Percentiles rank a stretch among this genome's conserved stretches.
Conservation (phyloP, 2,888 invertebrate genomes). For the Melinaea marsaeus region DNA sequence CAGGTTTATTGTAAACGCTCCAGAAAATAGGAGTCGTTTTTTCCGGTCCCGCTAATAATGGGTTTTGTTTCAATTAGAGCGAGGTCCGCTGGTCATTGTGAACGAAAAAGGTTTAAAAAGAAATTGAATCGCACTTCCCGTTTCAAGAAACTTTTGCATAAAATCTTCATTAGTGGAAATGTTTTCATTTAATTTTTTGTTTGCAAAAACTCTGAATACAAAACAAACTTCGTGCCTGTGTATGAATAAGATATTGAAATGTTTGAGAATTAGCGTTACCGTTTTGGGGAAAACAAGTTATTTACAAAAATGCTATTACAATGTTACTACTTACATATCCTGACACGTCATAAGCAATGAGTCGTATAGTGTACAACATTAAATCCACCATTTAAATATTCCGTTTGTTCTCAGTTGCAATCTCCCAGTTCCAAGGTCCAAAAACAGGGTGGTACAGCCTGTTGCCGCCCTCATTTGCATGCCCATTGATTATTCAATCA, state of each 20-base stretch:
- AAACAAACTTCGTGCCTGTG: slow-evolving; percentile 22
- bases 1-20: slow-evolving; percentile 39
- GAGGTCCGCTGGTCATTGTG: slow-evolving; percentile 36
- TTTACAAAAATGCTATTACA: background rate
- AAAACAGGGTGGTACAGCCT: slow-evolving; percentile 51
- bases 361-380: slow-evolving; percentile 20
- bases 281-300: no score
- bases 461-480: slow-evolving; percentile 70
- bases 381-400: slow-evolving; percentile 30
- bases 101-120: slow-evolving; percentile 34
- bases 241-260: slow-evolving; percentile 26
- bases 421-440: slow-evolving; percentile 31
- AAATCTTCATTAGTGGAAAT: slow-evolving; percentile 37
- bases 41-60: slow-evolving; percentile 40
- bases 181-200: slow-evolving; percentile 33
- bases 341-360: slow-evolving; percentile 7
- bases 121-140: slow-evolving; percentile 31
- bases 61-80: slow-evolving; percentile 42
- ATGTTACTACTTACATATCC: background rate
- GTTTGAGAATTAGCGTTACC: background rate
- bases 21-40: slow-evolving; percentile 37
- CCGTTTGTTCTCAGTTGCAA: slow-evolving; percentile 32
- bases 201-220: slow-evolving; percentile 15
- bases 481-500: slow-evolving; percentile 74
- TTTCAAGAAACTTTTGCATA: slow-evolving; percentile 36